These are phyloP conservation scores for Pseudochaenichthys georgianus DNA, from an alignment of 2,797 vertebrate species.

Conservation along the genomic window DNA sequence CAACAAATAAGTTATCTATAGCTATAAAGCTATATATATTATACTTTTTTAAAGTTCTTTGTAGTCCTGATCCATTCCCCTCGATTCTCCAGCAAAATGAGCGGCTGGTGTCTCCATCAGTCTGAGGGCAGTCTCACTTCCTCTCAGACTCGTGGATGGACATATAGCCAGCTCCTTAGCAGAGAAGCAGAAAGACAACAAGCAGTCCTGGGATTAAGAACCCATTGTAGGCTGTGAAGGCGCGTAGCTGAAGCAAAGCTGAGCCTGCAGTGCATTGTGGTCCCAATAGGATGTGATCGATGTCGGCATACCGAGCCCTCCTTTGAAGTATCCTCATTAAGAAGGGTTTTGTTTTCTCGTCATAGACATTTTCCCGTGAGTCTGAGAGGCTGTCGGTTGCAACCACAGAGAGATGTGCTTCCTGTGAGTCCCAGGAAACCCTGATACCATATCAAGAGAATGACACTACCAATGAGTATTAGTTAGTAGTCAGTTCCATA, in stretches of 20 bases:
- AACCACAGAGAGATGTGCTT: slow-evolving; percentile 54
- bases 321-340: slow-evolving; percentile 68
- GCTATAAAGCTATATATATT: neutral
- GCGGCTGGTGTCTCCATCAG: slow-evolving; percentile 22
- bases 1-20: slow-evolving; percentile 17
- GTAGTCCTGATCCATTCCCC: slow-evolving; percentile 59
- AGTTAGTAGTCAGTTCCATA: slow-evolving; percentile 20
- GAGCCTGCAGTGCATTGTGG: slow-evolving; percentile 44
- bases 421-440: slow-evolving; percentile 48
- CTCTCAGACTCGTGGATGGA: slow-evolving; percentile 16
- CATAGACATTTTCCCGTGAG: slow-evolving; percentile 43
- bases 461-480: slow-evolving; percentile 27
- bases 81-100: slow-evolving; percentile 17
- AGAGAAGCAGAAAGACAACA: slow-evolving; percentile 48
- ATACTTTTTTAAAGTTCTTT: slow-evolving; percentile 38
- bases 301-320: slow-evolving; percentile 42
- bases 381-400: slow-evolving; percentile 34
- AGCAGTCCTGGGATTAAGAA: slow-evolving; percentile 49
- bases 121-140: slow-evolving; percentile 18
- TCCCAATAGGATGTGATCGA: slow-evolving; percentile 59
- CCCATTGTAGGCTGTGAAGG: slow-evolving; percentile 43
- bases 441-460: slow-evolving; percentile 57
- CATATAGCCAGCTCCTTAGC: slow-evolving; percentile 30
- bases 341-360: slow-evolving; percentile 42
- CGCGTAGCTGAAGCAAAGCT: slow-evolving; percentile 55